A percentile compares a stretch with the other conserved stretches of the same genome.
phyloP scores from a whole-genome alignment of 2,888 invertebrate species.

The Byasa hedistus region DNA sequence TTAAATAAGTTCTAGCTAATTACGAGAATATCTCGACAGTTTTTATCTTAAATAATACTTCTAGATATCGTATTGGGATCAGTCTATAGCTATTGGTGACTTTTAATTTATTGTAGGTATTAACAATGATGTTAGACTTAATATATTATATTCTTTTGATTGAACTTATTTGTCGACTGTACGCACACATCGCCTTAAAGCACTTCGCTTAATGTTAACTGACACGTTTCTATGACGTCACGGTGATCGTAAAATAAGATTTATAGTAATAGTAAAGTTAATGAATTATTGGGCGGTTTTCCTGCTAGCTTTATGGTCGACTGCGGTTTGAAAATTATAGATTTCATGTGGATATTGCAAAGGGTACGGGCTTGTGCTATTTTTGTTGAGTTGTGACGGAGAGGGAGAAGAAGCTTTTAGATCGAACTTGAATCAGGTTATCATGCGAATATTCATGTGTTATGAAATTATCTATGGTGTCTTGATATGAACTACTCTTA shows the following conservation, averaged over 20 bases:
- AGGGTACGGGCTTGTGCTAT: constrained; percentile 18
- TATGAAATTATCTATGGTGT: background rate
- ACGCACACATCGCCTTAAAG: constrained; percentile 7
- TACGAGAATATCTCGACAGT: no score
- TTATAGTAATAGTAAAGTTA: constrained; percentile 41
- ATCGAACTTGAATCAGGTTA: background rate
- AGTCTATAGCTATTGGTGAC: no score
- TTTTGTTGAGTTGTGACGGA: constrained; percentile 1
- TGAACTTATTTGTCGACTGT: constrained; percentile 12
- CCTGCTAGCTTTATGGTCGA: constrained; percentile 36
- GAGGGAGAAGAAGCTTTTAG: background rate
- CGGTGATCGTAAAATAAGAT: constrained; percentile 42
- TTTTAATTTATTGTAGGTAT: background rate
- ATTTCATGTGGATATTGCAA: constrained; percentile 25
- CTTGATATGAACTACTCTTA: no score
- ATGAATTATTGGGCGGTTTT: constrained; percentile 51
- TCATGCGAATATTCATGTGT: background rate
- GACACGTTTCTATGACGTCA: constrained; percentile 45
- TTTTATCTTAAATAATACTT: background rate
- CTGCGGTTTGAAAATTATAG: constrained; percentile 31
- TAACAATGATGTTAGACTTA: background rate
- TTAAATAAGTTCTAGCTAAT: no score
- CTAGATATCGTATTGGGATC: background rate
- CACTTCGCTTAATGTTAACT: constrained; percentile 18
- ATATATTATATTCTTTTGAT: background rate